These are phyloP conservation scores for Frankliniella fusca DNA, from an alignment of 2,888 invertebrate genomes.

Conservation along the genomic window DNA sequence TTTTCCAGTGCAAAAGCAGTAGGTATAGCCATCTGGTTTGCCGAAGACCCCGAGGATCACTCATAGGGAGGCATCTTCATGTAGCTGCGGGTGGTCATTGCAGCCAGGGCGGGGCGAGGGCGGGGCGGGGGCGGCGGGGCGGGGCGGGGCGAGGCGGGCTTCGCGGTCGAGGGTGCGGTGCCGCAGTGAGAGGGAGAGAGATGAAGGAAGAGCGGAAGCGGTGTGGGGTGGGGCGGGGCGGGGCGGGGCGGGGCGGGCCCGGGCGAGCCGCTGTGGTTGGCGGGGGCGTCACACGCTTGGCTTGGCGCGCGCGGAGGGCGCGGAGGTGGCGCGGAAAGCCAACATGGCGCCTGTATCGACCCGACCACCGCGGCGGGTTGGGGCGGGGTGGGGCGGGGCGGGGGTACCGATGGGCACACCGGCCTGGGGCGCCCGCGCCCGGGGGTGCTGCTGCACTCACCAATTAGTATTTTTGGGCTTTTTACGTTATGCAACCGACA, in stretches of 20 bases:
- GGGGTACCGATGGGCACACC: background rate
- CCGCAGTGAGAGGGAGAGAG: too few relatives aligned
- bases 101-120: too few relatives aligned
- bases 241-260: background rate
- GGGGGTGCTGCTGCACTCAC: background rate
- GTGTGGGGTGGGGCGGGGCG: background rate
- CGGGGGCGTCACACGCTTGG: constrained; percentile 5
- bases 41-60: too few relatives aligned
- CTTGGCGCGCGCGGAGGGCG: background rate
- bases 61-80: too few relatives aligned
- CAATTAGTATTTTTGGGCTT: too few relatives aligned
- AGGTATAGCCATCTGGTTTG: too few relatives aligned
- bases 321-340: background rate
- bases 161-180: too few relatives aligned
- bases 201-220: background rate
- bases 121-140: too few relatives aligned
- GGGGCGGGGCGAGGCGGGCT: too few relatives aligned
- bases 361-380: background rate
- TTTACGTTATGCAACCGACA: too few relatives aligned
- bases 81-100: too few relatives aligned
- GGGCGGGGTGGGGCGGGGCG: background rate
- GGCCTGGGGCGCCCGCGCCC: background rate
- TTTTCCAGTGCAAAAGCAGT: too few relatives aligned
- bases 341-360: background rate
- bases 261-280: background rate